Evolutionary conservation across 1,140 invertebrate genomes (phyloP).

Genomic region (Lycorma delicatula): DNA sequence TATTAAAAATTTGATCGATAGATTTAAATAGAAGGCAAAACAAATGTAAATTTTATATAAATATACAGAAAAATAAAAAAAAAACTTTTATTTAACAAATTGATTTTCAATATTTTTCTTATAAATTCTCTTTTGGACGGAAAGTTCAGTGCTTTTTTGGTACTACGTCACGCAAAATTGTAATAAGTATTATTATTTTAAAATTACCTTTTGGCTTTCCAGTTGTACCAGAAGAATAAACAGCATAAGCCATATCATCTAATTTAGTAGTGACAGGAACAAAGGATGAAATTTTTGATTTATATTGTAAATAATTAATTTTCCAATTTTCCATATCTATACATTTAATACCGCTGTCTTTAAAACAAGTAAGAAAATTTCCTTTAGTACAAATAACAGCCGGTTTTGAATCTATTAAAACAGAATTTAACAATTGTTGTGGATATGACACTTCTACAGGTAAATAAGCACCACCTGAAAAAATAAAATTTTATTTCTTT

Average conservation of each 20-base stretch:
- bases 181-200: too few relatives aligned
- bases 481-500: neutral
- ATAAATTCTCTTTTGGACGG: too few relatives aligned
- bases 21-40: too few relatives aligned
- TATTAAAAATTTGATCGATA: too few relatives aligned
- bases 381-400: constrained; percentile 25
- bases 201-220: constrained; percentile 48
- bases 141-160: too few relatives aligned
- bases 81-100: too few relatives aligned
- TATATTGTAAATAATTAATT: constrained; percentile 12
- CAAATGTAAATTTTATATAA: too few relatives aligned
- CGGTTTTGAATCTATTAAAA: constrained; percentile 26
- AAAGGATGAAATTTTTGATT: constrained; percentile 6
- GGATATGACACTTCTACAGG: constrained; percentile 44
- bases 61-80: too few relatives aligned
- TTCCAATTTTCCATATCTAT: constrained; percentile 23
- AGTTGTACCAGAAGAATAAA: constrained; percentile 46
- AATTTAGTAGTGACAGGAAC: constrained; percentile 12
- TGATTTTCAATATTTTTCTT: too few relatives aligned
- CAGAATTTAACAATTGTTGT: constrained; percentile 19
- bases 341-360: neutral
- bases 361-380: constrained; percentile 8
- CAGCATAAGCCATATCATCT: constrained; percentile 42
- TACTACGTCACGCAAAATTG: too few relatives aligned
- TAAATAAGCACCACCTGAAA: constrained; percentile 29